Base-by-base conservation (phyloP, 2,888 invertebrate species). In the Pammene aurita region DNA sequence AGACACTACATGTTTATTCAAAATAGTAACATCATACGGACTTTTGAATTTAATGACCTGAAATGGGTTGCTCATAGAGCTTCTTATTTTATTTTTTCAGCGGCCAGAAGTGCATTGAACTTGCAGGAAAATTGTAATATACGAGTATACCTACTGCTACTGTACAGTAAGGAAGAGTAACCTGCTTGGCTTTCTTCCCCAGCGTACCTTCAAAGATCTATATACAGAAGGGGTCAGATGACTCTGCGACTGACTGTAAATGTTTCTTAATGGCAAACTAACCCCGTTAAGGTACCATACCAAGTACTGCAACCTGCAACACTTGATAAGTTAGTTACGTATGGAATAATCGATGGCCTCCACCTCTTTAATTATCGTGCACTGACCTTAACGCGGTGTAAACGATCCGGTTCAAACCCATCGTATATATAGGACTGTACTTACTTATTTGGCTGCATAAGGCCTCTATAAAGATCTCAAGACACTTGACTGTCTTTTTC, bases 341-440 rank as follows among this genome's bases (percentile, higher is more conserved):
- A 65, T 58, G 64, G 58, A 64, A 54, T 69, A 69, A 60, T 69
- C 69, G 48, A 55, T 65, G 65, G 65, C 64, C 69, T 69, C 68
- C 52, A 64, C 68, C 64, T 69, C 69, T 46, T 69, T 69, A 69
- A 64, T 69, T 69, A 69, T 69, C 69, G 69, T 54, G 10, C 69
- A 65, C 34, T 65, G 60, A 69, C 60, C 65, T 69, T 58, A 58
- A 42, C 38, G 63, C 52, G 50, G 48, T 48, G 67, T 56, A 41
- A 62, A 26, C 54, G 48, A 34, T 55, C 46, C 41, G 52, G 38
- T 69, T 65, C 18, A 69, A 42, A 68, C 14, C 42, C 42, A 52
- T 46, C 52, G 10, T 38, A 10, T 13, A 41, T 38, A 10, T 13
- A 41, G 18, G 50, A 26, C 44, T 34, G 7, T 5, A 48, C 5